Conservation (phyloP, 2,113 vertebrate species). For the Albula glossodonta region DNA sequence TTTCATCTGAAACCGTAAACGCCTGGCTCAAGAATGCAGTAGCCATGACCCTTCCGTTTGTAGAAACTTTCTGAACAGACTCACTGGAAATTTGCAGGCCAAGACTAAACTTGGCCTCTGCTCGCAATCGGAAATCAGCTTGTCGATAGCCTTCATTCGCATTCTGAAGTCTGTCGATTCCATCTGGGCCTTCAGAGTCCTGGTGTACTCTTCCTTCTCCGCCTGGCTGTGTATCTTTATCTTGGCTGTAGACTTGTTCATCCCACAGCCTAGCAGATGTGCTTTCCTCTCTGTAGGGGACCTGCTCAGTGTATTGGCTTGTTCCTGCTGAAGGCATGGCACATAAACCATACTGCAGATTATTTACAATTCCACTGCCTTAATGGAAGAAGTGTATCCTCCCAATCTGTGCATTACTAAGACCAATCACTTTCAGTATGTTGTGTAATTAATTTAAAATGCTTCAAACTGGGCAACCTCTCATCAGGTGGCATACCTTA, state of each 20-base stretch:
- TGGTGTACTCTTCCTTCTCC: slow-evolving; percentile 80
- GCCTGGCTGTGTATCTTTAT: slow-evolving; percentile 66
- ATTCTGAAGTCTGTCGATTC: slow-evolving; percentile 86
- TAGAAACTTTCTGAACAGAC: not conserved
- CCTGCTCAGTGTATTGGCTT: slow-evolving; percentile 84
- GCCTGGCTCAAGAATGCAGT: too few species aligned
- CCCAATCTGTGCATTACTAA: not conserved
- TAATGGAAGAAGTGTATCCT: not conserved
- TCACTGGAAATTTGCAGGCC: not conserved
- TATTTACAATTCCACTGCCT: not conserved
- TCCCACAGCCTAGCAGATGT: slow-evolving; percentile 71
- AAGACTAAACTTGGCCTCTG: not conserved
- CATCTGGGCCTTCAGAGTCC: slow-evolving; percentile 71
- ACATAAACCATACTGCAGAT: not conserved
- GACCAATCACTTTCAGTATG: not conserved
- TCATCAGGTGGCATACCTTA: slow-evolving; percentile 63
- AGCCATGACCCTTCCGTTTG: not conserved
- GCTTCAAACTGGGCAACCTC: not conserved
- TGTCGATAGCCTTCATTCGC: slow-evolving; percentile 81
- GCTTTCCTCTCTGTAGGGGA: slow-evolving; percentile 82
- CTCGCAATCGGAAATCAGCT: slow-evolving; percentile 73
- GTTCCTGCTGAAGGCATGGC: slow-evolving; percentile 68
- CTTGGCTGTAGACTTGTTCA: slow-evolving; percentile 77
- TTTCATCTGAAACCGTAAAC: too few species aligned
- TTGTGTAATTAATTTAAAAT: not conserved